Percentiles rank a stretch among this genome's conserved stretches.
These are phyloP conservation scores for Lepidocyrtinus sp. DNA, from an alignment of 2,888 invertebrate species.

Conservation along the genomic window DNA sequence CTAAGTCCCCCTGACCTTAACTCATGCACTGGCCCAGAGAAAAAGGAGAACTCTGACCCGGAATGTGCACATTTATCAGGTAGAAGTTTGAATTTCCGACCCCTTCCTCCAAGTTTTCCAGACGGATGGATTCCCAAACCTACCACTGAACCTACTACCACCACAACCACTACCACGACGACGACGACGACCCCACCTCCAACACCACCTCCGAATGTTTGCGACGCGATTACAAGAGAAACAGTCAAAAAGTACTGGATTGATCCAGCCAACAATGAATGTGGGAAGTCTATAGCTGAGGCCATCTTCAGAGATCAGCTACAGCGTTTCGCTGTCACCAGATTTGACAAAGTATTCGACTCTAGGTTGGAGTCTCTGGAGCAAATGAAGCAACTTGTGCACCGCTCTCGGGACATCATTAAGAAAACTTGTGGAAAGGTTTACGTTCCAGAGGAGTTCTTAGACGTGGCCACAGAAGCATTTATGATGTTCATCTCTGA, in stretches of 20 bases:
- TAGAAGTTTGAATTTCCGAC: conserved; percentile 5
- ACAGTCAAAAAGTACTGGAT: conserved; percentile 60
- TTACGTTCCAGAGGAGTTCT: conserved; percentile 56
- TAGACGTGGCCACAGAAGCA: conserved; percentile 57
- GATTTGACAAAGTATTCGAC: conserved; percentile 52
- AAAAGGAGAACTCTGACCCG: background rate
- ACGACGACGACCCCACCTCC: background rate
- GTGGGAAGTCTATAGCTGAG: conserved; percentile 56
- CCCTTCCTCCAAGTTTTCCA: background rate
- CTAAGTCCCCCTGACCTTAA: background rate
- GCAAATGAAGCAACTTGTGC: conserved; percentile 56
- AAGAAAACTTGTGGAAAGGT: conserved; percentile 57
- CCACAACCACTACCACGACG: background rate
- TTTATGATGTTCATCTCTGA: conserved; percentile 63
- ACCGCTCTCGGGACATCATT: conserved; percentile 45
- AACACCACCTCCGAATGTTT: background rate
- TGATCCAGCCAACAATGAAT: conserved; percentile 34
- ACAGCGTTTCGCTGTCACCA: conserved; percentile 50
- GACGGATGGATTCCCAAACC: conserved; percentile 38
- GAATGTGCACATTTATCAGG: background rate
- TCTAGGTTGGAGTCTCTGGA: conserved; percentile 56
- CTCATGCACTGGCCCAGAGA: conserved; percentile 3
- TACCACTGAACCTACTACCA: background rate
- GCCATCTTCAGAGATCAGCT: conserved; percentile 63
- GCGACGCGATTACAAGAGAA: conserved; percentile 47